Evolutionary conservation across 2,888 invertebrate genomes (phyloP).

Genomic region (Aporophyla nigra): DNA sequence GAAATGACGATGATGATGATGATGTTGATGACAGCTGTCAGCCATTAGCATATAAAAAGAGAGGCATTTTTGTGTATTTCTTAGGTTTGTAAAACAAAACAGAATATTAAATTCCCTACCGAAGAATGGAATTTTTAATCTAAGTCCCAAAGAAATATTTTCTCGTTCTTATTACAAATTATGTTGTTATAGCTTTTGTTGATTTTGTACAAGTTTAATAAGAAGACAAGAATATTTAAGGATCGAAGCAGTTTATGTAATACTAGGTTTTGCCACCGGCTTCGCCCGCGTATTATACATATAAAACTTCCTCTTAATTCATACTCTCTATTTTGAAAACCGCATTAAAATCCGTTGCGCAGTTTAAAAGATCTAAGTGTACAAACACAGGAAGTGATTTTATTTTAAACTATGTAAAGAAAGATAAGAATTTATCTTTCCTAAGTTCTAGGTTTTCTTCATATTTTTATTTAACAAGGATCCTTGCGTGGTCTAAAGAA

Average conservation of each 20-base stretch:
- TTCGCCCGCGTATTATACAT: too few species aligned
- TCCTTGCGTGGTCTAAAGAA: background rate
- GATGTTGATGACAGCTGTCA: background rate
- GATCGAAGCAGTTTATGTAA: background rate
- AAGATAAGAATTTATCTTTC: background rate
- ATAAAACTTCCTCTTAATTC: too few species aligned
- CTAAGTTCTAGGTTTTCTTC: background rate
- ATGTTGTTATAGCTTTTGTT: background rate
- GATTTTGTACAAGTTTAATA: background rate
- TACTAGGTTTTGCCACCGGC: too few species aligned
- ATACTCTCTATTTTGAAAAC: too few species aligned
- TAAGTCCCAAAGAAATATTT: constrained; percentile 9
- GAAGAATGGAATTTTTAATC: background rate
- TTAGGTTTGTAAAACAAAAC: background rate
- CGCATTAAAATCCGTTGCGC: too few species aligned
- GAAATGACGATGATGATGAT: background rate
- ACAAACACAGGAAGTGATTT: too few species aligned
- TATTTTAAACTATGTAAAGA: too few species aligned
- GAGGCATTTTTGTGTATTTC: background rate
- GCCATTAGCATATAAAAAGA: background rate
- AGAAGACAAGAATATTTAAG: background rate
- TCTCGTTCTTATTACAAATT: background rate
- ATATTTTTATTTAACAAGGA: background rate
- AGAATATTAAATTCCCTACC: background rate
- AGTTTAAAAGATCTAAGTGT: too few species aligned